phyloP scores from a whole-genome alignment of 2,113 vertebrate species.

The Pterocles orientalis region DNA sequence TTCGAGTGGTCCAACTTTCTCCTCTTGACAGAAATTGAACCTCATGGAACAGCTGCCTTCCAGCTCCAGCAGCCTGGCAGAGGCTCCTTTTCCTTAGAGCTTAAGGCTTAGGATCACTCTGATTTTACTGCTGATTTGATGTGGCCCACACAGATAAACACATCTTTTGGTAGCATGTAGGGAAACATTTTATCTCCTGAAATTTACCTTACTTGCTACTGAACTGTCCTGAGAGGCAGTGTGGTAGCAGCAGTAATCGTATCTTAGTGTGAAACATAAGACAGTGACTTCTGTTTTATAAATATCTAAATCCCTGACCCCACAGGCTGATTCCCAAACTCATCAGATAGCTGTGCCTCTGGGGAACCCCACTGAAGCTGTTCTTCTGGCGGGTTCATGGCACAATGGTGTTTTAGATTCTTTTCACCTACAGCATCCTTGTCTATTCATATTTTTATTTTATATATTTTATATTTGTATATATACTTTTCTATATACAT shows the following conservation, averaged over 20 bases:
- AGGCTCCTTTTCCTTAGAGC: not conserved
- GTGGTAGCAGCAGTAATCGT: not conserved
- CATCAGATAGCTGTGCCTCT: not conserved
- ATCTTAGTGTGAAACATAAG: not conserved
- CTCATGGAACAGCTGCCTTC: not conserved
- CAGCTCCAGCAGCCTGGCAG: not conserved
- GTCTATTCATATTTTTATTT: no score
- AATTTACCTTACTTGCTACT: not conserved
- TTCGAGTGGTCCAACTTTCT: not conserved
- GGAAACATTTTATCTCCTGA: not conserved
- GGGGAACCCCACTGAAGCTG: not conserved
- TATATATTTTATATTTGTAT: no score
- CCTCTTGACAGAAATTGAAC: not conserved
- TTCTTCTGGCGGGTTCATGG: fast-evolving
- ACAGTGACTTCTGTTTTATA: not conserved
- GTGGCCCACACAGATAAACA: not conserved
- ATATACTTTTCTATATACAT: no score
- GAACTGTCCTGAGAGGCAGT: not conserved
- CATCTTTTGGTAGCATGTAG: not conserved
- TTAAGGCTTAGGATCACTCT: not conserved
- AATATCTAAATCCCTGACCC: not conserved
- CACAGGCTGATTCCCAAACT: not conserved
- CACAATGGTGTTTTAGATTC: fast-evolving
- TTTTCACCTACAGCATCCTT: fast-evolving
- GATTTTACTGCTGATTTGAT: not conserved